Base-by-base conservation (phyloP, 2,797 vertebrate species). In the Gymnoscopelus microlampas region DNA sequence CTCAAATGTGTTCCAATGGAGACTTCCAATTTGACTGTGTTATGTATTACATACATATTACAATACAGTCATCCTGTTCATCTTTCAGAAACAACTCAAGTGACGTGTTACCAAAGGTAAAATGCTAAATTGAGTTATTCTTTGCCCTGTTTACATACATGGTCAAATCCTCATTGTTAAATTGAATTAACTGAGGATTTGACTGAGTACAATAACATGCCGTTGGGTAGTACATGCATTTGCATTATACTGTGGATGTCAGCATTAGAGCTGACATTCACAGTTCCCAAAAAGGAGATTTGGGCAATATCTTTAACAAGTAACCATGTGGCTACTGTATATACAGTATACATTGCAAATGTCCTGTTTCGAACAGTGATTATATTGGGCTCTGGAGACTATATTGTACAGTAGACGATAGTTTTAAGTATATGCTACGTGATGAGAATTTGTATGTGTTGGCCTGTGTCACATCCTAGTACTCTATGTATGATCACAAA, bases 361-460 rank as follows among this genome's bases (percentile, higher is more conserved):
- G 26, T 53, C 15, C 32, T 8, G 47, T 24, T 11, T 32, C 19
- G 14, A 53, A 35, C 32, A 70, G 14, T 4, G 44, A 61, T 63
- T 14, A 7, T n/a, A 7, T 24, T 19, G 12, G 19, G 5, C 13
- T 54, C 35, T 4, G 47, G 32, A 53, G 23, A 23, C n/a, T 19
- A 55, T 12, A n/a, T 2, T 58, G 9, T 54, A 83, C 83, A 77
- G 76, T 2, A 76, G 79, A 84, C 87, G 81, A 81, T 84, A 81
- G 24, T 69, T 50, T 77, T 44, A 67, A 77, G 77, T 84, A 78
- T 83, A 88, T 64, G 55, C 64, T 39, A 1, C 47, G 60, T 39
- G 13, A 19, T 70, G 39, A 23, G 61, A 54, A 51, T 67, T 56
- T 48, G 39, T 54, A 39, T 63, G 15, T 54, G 49, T 68, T 47